Evolutionary conservation across 2,797 vertebrate genomes (phyloP).

Genomic region (Philypnodon macrostomus): DNA sequence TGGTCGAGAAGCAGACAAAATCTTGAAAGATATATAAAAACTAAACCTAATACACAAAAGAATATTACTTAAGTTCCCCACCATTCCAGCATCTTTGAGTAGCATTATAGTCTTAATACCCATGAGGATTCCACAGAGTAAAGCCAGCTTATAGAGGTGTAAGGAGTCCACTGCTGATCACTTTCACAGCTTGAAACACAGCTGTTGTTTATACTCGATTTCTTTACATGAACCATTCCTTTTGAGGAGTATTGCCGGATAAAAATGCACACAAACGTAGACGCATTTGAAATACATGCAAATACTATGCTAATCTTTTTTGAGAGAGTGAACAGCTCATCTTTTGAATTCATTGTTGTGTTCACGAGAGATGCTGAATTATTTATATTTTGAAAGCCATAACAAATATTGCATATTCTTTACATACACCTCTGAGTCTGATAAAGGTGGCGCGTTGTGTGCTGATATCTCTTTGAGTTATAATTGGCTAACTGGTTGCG

Average conservation of each 20-base stretch:
- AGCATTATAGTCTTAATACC: conserved; percentile 53
- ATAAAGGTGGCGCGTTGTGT: neutral
- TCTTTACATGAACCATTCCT: conserved; percentile 16
- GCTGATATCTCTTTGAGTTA: conserved; percentile 4
- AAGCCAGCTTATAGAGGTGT: conserved; percentile 39
- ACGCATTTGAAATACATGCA: conserved; percentile 26
- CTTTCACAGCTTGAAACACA: conserved; percentile 45
- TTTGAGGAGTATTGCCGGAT: conserved; percentile 30
- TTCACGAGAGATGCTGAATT: conserved; percentile 6
- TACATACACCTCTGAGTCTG: neutral
- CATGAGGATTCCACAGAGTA: conserved; percentile 25
- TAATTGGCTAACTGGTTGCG: neutral
- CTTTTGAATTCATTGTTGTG: neutral
- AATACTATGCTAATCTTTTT: conserved; percentile 19
- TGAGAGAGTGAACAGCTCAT: conserved; percentile 12
- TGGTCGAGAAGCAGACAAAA: no score
- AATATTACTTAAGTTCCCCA: conserved; percentile 23
- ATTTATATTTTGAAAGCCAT: neutral
- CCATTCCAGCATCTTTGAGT: conserved; percentile 29
- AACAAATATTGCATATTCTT: neutral
- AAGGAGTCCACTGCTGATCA: conserved; percentile 43
- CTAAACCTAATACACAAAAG: conserved; percentile 4
- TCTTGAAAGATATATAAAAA: neutral
- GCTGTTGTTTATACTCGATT: conserved; percentile 46
- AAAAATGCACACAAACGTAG: conserved; percentile 14